Base-by-base conservation (phyloP, 2,797 vertebrate genomes). In the Siniperca obscura region DNA sequence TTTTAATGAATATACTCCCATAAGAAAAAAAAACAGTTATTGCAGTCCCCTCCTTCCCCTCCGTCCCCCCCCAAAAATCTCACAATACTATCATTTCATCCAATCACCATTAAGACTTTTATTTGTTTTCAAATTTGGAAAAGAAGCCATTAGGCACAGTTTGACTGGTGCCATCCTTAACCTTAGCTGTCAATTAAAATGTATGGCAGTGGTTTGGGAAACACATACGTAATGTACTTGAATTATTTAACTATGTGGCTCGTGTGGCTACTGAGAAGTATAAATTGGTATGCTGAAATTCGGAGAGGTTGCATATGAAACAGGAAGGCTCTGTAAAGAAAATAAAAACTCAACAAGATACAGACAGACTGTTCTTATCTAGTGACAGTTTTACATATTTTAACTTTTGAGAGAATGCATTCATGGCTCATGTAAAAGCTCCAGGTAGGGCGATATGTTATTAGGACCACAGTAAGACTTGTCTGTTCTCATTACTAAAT, bases 171-270 rank as follows among this genome's bases (percentile, higher is more conserved):
- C 64, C 76, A 70, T 74, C 73, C 46, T 69, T 64, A 90, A 83
- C 84, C 78, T 67, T 8, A 74, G 81, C 90, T 92, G 89, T 86
- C 88, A 93, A 89, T 93, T 91, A 92, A 82, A 89, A 85, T 2
- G 19, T 10, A 87, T 78, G 61, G 69, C 84, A 62, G 61, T 40
- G 61, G 44, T 88, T 87, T 70, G 40, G 67, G 38, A 83, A 72
- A 71, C 36, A 42, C 68, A 38, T 52, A 30, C 48, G 80, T 74
- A 74, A 62, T 70, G 60, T 19, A 72, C 70, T 74, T 89, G 74
- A 85, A 89, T 93, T 87, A 88, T 88, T 86, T 81, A 87, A 76
- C 74, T 79, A 64, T 53, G 72, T 30, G 67, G 76, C 56, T 80
- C 10, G 10, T 40, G 71, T 55, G 79, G 74, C 40, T 42, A 48